Evolutionary conservation across 30 jellyfish, hydroid and myxozoan species (phyloP), one percentile per base, ranked within the genome.

Genomic region (Rhopilema esculentum): DNA sequence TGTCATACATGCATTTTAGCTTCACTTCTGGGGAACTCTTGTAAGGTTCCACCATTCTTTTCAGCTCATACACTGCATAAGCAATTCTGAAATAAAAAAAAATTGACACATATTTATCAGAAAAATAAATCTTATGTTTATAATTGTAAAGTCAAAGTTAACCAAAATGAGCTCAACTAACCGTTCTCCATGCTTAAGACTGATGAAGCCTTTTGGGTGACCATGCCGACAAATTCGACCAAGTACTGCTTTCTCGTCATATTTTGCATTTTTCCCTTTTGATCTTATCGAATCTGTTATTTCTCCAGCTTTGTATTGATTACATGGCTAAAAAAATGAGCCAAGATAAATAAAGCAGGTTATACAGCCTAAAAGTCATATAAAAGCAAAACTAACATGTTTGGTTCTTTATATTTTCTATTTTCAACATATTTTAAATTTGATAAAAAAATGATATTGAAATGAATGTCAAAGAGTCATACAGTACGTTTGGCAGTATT

Each of bases 1-100:
- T 82, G 26, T 82, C 91, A 82, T 82, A 82, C 91, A 82, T 82
- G 91, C 82, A 71, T 40, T 67, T 73, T 1, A 82, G 20, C 40
- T 66, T 26, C 31, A 82, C 75, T 16, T 49, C 74, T 12, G 21
- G 62, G 0, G 87, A 77, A 19, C 31, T 32, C 8, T 26, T 66
- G 57, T 31, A 71, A 22, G 72, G 84, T 22, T 82, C 84, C 4
- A 82, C 63, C 82, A 82, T 73, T 9, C 83, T 27, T 40, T 82
- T 82, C 74, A 82, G 53, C 75, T 67, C 82, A 82, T 82, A 82
- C 27, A 82, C 85, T 17, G 83, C 91, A 82, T 82, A 67, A 8
- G 91, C 91, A 22, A 82, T 67, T 21, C 91, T 82, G 72, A 66
- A 82, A 82, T 29, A 28, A 27, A 24, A 18, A 9, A n/a, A 20